phyloP scores from a whole-genome alignment of 1,140 invertebrate species.

The Achatina immaculata region DNA sequence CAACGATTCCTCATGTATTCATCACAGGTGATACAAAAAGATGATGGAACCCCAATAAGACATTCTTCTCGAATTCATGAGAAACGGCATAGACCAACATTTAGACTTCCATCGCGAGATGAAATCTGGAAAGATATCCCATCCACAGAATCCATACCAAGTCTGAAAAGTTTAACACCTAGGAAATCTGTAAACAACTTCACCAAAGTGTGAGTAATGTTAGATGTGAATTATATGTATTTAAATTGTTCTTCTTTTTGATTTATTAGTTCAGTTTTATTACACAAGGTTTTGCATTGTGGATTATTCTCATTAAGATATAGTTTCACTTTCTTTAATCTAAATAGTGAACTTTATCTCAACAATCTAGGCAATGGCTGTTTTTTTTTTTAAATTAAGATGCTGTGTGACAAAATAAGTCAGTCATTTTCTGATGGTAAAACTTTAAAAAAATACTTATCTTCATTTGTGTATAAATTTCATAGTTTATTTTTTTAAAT shows the following conservation, averaged over 20 bases:
- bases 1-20: not conserved
- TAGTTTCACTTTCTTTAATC: too few relatives aligned
- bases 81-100: conserved; percentile 7
- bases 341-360: not conserved
- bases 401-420: too few relatives aligned
- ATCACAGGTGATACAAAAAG: not conserved
- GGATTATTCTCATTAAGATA: too few relatives aligned
- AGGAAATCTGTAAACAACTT: conserved; percentile 17
- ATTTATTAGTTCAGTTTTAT: too few relatives aligned
- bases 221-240: too few relatives aligned
- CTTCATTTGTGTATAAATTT: too few relatives aligned
- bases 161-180: conserved; percentile 7
- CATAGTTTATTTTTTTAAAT: too few relatives aligned
- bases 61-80: conserved; percentile 14
- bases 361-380: not conserved
- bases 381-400: too few relatives aligned
- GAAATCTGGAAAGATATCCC: conserved; percentile 19
- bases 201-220: conserved; percentile 13
- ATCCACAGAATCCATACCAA: not conserved
- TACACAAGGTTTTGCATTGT: too few relatives aligned
- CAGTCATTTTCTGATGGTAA: too few relatives aligned
- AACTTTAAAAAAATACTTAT: too few relatives aligned
- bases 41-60: not conserved
- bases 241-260: too few relatives aligned
- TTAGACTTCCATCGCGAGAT: conserved; percentile 19